phyloP scores from a whole-genome alignment of 1,140 invertebrate species.

The Kradibia gibbosae region DNA sequence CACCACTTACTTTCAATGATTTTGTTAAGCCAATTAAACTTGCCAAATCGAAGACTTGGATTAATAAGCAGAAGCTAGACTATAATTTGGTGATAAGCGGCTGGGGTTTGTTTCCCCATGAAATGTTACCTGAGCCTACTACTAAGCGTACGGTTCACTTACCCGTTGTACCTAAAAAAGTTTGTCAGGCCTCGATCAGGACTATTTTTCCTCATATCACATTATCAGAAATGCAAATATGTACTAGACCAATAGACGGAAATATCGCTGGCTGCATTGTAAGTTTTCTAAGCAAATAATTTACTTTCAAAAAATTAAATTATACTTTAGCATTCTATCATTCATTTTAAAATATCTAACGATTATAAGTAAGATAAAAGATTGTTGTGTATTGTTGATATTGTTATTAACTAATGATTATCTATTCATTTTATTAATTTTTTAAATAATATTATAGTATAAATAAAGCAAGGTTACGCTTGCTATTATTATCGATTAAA shows the following conservation, averaged over 20 bases:
- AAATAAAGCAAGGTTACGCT: too few relatives aligned
- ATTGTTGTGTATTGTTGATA: too few relatives aligned
- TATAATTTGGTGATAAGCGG: constrained; percentile 64
- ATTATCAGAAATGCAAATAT: constrained; percentile 71
- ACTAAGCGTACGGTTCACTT: constrained; percentile 58
- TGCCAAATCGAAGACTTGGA: constrained; percentile 55
- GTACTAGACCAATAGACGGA: constrained; percentile 75
- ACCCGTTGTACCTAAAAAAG: constrained; percentile 54
- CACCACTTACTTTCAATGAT: constrained; percentile 72
- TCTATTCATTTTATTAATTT: too few relatives aligned
- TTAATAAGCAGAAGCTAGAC: constrained; percentile 44
- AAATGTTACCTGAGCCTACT: constrained; percentile 34
- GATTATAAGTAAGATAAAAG: too few relatives aligned
- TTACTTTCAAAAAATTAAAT: too few relatives aligned
- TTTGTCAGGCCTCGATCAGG: constrained; percentile 48
- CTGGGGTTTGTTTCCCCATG: constrained; percentile 69
- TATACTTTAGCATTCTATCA: too few relatives aligned
- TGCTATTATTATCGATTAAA: too few relatives aligned
- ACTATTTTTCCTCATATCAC: constrained; percentile 10
- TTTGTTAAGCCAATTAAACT: constrained; percentile 73
- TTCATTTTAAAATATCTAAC: too few relatives aligned
- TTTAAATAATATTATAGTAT: too few relatives aligned
- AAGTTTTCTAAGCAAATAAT: constrained; percentile 43
- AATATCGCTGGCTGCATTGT: constrained; percentile 75
- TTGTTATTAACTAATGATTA: too few relatives aligned